Evolutionary conservation across 2,113 vertebrate species (phyloP).

Genomic region (Hyperopisus bebe): DNA sequence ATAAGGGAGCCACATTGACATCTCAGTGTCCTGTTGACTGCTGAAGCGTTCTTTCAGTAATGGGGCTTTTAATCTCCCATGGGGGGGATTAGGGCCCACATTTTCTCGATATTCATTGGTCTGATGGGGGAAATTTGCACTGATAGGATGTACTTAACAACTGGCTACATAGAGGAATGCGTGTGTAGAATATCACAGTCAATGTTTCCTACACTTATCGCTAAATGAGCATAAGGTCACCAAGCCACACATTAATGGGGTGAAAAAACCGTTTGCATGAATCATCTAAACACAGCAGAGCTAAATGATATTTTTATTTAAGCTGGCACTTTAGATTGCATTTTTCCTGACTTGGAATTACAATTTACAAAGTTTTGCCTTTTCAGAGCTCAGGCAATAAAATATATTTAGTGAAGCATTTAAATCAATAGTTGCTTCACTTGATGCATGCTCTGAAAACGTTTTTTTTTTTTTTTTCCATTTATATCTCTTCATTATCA

Average conservation of each 20-base stretch:
- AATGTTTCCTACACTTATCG: background rate
- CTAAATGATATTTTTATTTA: background rate
- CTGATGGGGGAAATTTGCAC: background rate
- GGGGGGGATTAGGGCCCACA: background rate
- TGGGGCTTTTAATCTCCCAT: background rate
- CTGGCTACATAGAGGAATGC: background rate
- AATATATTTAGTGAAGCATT: background rate
- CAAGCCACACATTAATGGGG: background rate
- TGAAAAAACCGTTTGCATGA: background rate
- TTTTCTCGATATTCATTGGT: background rate
- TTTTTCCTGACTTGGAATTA: background rate
- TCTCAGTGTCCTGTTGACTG: background rate
- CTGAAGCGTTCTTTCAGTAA: background rate
- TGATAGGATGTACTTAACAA: background rate
- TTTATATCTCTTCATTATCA: background rate
- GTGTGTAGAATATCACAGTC: background rate
- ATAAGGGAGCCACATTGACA: background rate
- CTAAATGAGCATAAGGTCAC: background rate
- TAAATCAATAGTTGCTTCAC: background rate
- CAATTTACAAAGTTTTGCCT: background rate
- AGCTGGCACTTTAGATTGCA: background rate
- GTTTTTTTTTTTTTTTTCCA: background rate
- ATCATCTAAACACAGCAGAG: background rate
- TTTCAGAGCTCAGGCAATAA: background rate
- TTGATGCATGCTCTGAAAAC: background rate